Percentiles rank a stretch among this genome's conserved stretches.
Evolutionary conservation across 1,140 invertebrate species (phyloP).

Genomic region (Epicauta chinensis): DNA sequence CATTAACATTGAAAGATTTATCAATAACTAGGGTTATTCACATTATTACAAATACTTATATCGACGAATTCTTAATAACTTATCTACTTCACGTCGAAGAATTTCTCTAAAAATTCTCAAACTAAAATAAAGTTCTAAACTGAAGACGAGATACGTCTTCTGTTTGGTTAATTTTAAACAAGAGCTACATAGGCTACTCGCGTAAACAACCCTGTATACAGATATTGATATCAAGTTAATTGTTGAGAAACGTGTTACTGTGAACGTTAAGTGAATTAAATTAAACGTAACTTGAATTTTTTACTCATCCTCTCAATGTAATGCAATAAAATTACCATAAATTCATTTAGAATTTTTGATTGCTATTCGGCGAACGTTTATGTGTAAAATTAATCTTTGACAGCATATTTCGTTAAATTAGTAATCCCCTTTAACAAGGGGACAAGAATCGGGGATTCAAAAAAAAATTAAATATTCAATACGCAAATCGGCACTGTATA

Average conservation of each 20-base stretch:
- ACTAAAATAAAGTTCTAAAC: no score
- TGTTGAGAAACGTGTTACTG: background rate
- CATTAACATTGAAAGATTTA: no score
- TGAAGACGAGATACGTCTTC: no score
- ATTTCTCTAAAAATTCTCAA: no score
- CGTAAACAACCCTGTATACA: no score
- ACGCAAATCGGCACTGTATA: constrained; percentile 1
- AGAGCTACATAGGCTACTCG: no score
- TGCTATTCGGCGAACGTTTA: constrained; percentile 13
- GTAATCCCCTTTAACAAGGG: constrained; percentile 11
- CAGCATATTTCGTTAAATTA: constrained; percentile 13
- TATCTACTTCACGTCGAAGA: no score
- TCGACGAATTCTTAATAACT: no score
- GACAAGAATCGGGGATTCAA: background rate
- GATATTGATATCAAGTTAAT: no score
- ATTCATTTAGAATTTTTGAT: constrained; percentile 9
- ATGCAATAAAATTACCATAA: constrained; percentile 18
- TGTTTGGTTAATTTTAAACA: no score
- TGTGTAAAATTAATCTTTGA: constrained; percentile 15
- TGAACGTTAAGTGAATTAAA: constrained; percentile 5
- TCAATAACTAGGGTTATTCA: no score
- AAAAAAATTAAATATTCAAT: constrained; percentile 12
- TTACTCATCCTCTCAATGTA: background rate
- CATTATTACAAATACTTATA: no score
- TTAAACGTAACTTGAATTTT: constrained; percentile 4